Evolutionary conservation across 2,113 vertebrate species (phyloP).

Genomic region (Formicarius rufipectus): DNA sequence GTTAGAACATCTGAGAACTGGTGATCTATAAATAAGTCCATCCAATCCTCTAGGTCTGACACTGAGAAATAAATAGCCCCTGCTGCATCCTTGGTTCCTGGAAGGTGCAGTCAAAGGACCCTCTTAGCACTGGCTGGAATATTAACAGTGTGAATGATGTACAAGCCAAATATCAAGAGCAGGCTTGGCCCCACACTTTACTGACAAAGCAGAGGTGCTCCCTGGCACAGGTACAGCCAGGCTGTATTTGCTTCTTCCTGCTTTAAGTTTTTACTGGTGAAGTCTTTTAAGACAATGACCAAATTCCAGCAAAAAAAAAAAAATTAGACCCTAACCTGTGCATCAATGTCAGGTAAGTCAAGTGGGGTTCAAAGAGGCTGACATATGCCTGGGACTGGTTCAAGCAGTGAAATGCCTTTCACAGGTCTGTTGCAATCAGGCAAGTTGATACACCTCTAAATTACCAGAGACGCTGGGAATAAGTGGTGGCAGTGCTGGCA

Average conservation of each 20-base stretch:
- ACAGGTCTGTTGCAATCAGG: neutral
- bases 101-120: neutral
- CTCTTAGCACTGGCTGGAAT: neutral
- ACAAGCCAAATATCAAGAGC: neutral
- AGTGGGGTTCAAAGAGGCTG: neutral
- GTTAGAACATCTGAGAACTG: neutral
- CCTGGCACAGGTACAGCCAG: neutral
- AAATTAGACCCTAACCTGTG: neutral
- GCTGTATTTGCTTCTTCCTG: neutral
- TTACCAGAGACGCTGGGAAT: neutral
- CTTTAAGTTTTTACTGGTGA: neutral
- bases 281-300: neutral
- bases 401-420: neutral
- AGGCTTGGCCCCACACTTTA: neutral
- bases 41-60: neutral
- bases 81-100: neutral
- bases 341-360: neutral
- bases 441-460: neutral
- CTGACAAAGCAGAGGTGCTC: neutral
- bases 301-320: neutral
- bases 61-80: neutral
- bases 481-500: neutral
- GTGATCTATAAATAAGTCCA: neutral
- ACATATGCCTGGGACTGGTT: neutral
- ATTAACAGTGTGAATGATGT: neutral